Conservation (phyloP, 1,140 invertebrate species). For the Microplitis demolitor region DNA sequence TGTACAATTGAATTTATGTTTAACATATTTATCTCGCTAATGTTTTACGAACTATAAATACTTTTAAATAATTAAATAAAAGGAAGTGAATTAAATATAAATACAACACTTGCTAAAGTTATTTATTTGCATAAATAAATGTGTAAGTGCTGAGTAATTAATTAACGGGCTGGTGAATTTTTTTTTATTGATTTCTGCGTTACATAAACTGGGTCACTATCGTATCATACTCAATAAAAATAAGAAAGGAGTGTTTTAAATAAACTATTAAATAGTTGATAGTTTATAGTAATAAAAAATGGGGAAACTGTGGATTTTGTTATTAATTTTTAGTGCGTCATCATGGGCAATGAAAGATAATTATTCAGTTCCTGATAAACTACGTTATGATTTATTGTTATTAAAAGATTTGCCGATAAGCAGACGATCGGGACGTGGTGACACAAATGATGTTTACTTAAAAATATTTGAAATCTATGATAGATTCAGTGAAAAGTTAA, state of each 20-base stretch:
- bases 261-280: not conserved
- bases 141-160: not conserved
- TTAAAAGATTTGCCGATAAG: slow-evolving; percentile 33
- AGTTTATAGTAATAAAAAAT: not conserved
- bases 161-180: not conserved
- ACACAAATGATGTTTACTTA: slow-evolving; percentile 20
- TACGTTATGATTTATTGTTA: slow-evolving; percentile 19
- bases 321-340: not conserved
- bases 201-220: not conserved
- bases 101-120: too few species aligned
- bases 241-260: not conserved
- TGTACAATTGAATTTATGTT: not conserved
- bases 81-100: too few species aligned
- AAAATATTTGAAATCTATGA: slow-evolving; percentile 64
- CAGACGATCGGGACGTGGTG: slow-evolving; percentile 15
- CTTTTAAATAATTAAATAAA: not conserved
- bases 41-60: not conserved
- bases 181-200: not conserved
- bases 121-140: not conserved
- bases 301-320: slow-evolving; percentile 23
- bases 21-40: not conserved
- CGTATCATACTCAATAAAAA: not conserved
- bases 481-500: slow-evolving; percentile 60
- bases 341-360: slow-evolving; percentile 21
- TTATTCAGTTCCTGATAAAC: slow-evolving; percentile 25